Base-by-base conservation (phyloP, 2,113 vertebrate species). In the Burhinus oedicnemus region DNA sequence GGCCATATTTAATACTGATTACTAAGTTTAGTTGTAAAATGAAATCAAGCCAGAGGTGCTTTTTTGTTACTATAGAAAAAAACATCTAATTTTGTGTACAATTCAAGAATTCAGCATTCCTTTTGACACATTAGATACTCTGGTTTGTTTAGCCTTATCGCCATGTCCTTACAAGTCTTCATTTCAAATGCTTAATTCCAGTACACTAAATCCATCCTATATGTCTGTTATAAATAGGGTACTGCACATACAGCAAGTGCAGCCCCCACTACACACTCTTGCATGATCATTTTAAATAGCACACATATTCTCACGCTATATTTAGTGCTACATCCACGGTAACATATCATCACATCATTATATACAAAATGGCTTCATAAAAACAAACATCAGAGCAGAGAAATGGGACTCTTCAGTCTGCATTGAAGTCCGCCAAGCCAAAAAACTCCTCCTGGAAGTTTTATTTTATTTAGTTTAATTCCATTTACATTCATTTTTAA, bases 141-240 rank as follows among this genome's bases (percentile, higher is more conserved):
- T 29, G 23, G 23, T 74, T 77, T 81, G 34, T 75, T 87, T 87
- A 86, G 29, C 47, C 54, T 55, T 79, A 17, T 47, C 30, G 38
- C n/a, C 42, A 77, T 86, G 87, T 85, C 72, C 96, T 92, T 92
- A 83, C 70, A 84, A 92, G 90, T 97, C 80, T 93, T 81, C 66
- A 30, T 77, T 91, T 86, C 89, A 83, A 42, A 23, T 89, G 54
- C 45, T 93, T 19, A 62, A 45, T 95, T 76, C 66, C 83, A 57
- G 95, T 95, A 97, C 96, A 96, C 44, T 97, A 97, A 97, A 97
- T 97, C 96, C 95, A 95, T 95, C 79, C 95, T 96, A 94, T 97
- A 96, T 61, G 84, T 95, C 89, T 91, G 87, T 96, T 97, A 93
- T 96, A 97, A 97, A 97, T 97, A 97, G 96, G 70, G 36, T 57